These are phyloP conservation scores for Saccostrea glomerata DNA, from an alignment of 1,140 invertebrate genomes.

Conservation along the genomic window DNA sequence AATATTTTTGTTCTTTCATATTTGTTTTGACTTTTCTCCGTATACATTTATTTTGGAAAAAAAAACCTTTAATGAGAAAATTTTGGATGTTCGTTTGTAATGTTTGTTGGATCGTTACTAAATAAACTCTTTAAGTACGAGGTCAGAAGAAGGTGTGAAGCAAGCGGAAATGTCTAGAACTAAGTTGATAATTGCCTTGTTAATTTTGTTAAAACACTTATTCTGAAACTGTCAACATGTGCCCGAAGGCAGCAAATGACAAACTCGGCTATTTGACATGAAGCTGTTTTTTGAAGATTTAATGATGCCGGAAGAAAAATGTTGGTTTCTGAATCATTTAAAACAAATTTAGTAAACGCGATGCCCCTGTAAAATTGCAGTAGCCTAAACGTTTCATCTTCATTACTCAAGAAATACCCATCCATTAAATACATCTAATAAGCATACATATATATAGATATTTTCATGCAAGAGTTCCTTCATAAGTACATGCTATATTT, in stretches of 20 bases:
- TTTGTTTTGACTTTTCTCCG: not conserved
- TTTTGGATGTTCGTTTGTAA: not conserved
- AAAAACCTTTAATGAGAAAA: not conserved
- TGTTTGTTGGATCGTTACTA: not conserved
- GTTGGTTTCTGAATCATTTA: constrained; percentile 1
- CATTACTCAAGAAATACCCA: constrained; percentile 12
- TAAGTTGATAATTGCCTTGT: constrained; percentile 18
- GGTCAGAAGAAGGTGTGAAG: not conserved
- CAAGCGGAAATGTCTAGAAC: constrained; percentile 30
- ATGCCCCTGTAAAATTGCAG: not conserved
- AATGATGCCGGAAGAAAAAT: constrained; percentile 31
- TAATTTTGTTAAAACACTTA: not conserved
- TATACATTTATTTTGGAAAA: not conserved
- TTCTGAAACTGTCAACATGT: constrained; percentile 21
- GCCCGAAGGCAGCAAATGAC: constrained; percentile 20
- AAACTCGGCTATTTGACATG: constrained; percentile 12
- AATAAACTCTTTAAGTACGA: not conserved
- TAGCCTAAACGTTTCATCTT: not conserved
- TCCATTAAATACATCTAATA: not conserved
- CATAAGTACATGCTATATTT: constrained; percentile 21
- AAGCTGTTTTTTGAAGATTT: constrained; percentile 19
- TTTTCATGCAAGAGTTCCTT: not conserved
- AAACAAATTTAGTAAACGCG: not conserved
- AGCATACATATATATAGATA: not conserved
- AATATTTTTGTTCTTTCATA: not conserved